phyloP scores from a whole-genome alignment of 2,113 vertebrate species.

The Planiliza haematocheilus region DNA sequence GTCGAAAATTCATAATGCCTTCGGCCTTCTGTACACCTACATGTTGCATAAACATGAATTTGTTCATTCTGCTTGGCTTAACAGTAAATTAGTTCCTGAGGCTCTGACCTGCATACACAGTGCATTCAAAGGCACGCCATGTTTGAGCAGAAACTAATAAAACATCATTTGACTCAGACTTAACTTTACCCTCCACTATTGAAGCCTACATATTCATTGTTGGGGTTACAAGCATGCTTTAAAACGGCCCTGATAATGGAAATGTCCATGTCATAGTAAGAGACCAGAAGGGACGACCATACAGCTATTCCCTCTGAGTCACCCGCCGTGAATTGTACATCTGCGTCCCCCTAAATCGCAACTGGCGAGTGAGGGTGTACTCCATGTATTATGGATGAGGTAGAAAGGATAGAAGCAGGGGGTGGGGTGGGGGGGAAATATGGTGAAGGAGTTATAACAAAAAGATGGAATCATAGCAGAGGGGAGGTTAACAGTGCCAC shows the following conservation, averaged over 20 bases:
- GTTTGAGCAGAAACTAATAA: background rate
- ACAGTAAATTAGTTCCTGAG: conserved; percentile 6
- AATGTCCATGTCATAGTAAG: conserved; percentile 46
- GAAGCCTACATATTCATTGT: background rate
- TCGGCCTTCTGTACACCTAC: conserved; percentile 7
- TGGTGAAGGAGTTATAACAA: conserved; percentile 43
- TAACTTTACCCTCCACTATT: background rate
- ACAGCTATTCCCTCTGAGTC: conserved; percentile 45
- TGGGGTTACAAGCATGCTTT: conserved; percentile 11
- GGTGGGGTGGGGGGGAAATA: conserved; percentile 17
- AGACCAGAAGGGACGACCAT: background rate
- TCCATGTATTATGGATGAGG: conserved; percentile 68
- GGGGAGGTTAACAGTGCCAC: conserved; percentile 3
- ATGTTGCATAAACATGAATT: conserved; percentile 33
- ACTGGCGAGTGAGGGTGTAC: background rate
- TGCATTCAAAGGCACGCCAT: background rate
- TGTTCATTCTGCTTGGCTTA: background rate
- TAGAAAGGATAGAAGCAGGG: conserved; percentile 17
- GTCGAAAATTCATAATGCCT: conserved; percentile 22
- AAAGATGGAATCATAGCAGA: conserved; percentile 28
- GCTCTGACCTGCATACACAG: background rate
- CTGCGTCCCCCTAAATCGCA: conserved; percentile 21
- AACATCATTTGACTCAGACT: background rate
- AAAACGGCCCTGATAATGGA: conserved; percentile 8
- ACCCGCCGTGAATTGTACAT: conserved; percentile 54